phyloP scores from a whole-genome alignment of 2,113 vertebrate genomes.

The Oryzias curvinotus region DNA sequence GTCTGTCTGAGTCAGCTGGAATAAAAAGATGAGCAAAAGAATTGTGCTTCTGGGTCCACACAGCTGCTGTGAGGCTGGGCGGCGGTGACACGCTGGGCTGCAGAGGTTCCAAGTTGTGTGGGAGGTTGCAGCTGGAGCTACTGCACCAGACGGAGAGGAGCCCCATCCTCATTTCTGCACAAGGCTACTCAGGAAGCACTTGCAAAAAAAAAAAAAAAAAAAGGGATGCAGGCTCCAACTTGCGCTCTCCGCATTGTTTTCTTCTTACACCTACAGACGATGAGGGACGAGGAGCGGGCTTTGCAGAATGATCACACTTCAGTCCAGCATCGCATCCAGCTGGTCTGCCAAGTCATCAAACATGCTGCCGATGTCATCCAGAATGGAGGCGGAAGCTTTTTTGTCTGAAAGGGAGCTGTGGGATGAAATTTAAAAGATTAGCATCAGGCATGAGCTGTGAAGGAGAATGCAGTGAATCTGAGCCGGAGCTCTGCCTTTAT shows the following conservation, averaged over 20 bases:
- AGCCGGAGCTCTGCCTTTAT: too few species aligned
- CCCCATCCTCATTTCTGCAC: conserved; percentile 37
- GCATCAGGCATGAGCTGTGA: neutral
- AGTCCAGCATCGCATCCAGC: conserved; percentile 75
- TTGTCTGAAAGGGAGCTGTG: conserved; percentile 49
- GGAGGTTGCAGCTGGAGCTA: conserved; percentile 40
- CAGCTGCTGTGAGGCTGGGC: conserved; percentile 33
- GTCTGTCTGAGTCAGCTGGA: conserved; percentile 37
- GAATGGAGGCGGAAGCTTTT: conserved; percentile 67
- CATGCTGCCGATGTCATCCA: conserved; percentile 77
- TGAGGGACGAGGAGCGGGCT: conserved; percentile 3
- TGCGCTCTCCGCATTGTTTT: conserved; percentile 41
- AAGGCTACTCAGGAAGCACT: conserved; percentile 60
- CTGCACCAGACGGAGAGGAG: conserved; percentile 38
- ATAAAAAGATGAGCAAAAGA: conserved; percentile 42
- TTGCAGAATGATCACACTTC: conserved; percentile 37
- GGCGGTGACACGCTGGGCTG: conserved; percentile 44
- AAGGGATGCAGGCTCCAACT: conserved; percentile 10
- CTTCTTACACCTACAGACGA: conserved; percentile 45
- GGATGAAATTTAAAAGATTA: conserved; percentile 5
- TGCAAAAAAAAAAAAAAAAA: neutral
- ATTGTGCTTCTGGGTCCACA: conserved; percentile 69
- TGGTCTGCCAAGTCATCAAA: conserved; percentile 75
- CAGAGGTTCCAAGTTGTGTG: conserved; percentile 69
- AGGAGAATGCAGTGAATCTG: too few species aligned